Percentiles rank a stretch among this genome's conserved stretches.
Conservation (phyloP, 2,888 invertebrate genomes). For the Oscheius myriophilus region DNA sequence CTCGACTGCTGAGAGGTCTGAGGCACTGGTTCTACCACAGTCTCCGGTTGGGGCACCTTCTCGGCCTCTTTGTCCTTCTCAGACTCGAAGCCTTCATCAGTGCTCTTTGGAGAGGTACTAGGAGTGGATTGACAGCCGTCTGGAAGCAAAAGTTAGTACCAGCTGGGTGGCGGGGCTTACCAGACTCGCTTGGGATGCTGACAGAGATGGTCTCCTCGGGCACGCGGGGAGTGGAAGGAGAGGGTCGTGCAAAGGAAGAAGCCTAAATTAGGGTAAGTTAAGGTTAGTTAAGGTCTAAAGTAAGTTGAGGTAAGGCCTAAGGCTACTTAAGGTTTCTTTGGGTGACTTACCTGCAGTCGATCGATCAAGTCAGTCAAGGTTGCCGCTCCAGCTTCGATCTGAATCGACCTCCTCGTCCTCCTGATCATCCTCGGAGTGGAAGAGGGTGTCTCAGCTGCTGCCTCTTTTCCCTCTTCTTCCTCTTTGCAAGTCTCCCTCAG, state of each 20-base stretch:
- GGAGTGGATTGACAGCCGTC: slow-evolving; percentile 29
- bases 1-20: not conserved
- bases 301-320: not conserved
- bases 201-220: slow-evolving; percentile 19
- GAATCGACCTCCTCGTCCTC: slow-evolving; percentile 14
- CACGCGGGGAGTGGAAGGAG: slow-evolving; percentile 6
- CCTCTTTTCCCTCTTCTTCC: slow-evolving; percentile 12
- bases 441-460: slow-evolving; percentile 1
- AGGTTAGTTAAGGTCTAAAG: not conserved
- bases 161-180: not conserved
- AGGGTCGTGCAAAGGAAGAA: not conserved
- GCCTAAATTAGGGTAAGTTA: not conserved
- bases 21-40: not conserved
- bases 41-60: not conserved
- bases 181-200: slow-evolving; percentile 12
- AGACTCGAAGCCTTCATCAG: slow-evolving; percentile 33
- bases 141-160: not conserved
- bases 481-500: not conserved
- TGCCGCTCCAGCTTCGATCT: slow-evolving; percentile 1
- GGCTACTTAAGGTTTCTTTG: too few relatives aligned
- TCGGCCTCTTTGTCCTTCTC: slow-evolving; percentile 29
- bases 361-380: slow-evolving; percentile 22
- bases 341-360: slow-evolving; percentile 5
- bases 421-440: slow-evolving; percentile 11
- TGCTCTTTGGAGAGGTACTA: slow-evolving; percentile 29